These are phyloP conservation scores for Caenorhabditis sulstoni DNA, from an alignment of 2,888 invertebrate species.

Conservation along the genomic window DNA sequence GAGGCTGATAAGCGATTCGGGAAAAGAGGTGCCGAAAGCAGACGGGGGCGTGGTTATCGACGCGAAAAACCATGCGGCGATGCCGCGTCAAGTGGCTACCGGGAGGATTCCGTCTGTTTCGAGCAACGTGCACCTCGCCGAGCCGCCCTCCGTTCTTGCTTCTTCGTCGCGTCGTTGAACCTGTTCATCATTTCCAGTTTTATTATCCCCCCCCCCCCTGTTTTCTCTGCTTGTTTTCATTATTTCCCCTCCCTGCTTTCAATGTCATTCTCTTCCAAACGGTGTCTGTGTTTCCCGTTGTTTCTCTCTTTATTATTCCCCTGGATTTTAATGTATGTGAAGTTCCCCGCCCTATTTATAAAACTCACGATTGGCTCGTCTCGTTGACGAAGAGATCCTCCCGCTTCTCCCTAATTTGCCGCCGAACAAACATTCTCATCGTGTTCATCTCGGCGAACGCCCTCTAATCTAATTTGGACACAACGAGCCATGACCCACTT, in stretches of 20 bases:
- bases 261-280: too few species aligned
- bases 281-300: neutral
- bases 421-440: constrained; percentile 30
- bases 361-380: constrained; percentile 10
- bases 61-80: constrained; percentile 4
- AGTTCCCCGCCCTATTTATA: neutral
- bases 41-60: neutral
- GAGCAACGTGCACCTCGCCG: constrained; percentile 32
- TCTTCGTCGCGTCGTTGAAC: constrained; percentile 15
- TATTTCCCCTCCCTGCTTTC: neutral
- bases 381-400: neutral
- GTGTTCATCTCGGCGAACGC: constrained; percentile 27
- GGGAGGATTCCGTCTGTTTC: constrained; percentile 23
- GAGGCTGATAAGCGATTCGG: constrained; percentile 17
- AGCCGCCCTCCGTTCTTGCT: neutral
- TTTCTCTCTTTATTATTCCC: neutral
- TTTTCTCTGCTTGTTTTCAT: neutral
- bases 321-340: neutral
- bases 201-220: too few species aligned
- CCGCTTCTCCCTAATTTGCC: constrained; percentile 27
- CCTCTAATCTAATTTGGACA: constrained; percentile 39
- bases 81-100: neutral
- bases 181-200: too few species aligned
- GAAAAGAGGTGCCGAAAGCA: constrained; percentile 7
- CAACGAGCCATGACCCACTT: constrained; percentile 23